Evolutionary conservation across 2,113 vertebrate genomes (phyloP).

Genomic region (Ceyx melanurus): DNA sequence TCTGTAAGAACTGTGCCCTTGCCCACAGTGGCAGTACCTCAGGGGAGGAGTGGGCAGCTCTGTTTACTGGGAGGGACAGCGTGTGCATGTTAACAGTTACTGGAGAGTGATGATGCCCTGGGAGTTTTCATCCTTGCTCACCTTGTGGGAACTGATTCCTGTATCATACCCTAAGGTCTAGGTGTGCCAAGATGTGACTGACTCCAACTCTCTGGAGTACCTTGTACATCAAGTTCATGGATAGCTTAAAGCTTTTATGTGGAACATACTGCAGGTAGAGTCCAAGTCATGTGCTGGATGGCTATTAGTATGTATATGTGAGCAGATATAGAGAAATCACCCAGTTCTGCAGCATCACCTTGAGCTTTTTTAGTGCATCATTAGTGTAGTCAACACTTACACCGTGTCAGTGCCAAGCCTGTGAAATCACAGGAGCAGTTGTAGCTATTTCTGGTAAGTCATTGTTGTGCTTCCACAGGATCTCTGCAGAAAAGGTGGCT

Average conservation of each 20-base stretch:
- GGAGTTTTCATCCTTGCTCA: not conserved
- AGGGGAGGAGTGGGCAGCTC: not conserved
- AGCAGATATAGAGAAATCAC: not conserved
- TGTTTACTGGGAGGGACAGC: not conserved
- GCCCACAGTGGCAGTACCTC: not conserved
- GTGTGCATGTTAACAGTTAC: not conserved
- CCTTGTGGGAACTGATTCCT: not conserved
- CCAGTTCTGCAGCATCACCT: not conserved
- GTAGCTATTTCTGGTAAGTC: constrained; percentile 7
- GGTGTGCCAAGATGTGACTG: not conserved
- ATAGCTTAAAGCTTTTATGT: not conserved
- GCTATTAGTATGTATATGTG: not conserved
- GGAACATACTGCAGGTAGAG: not conserved
- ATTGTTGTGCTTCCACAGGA: not conserved
- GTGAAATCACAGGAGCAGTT: not conserved
- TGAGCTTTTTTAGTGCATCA: not conserved
- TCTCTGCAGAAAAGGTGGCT: not conserved
- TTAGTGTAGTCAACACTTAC: not conserved
- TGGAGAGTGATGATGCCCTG: not conserved
- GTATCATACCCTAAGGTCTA: not conserved
- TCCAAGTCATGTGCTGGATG: not conserved
- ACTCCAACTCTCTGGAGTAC: not conserved
- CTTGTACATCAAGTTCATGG: not conserved
- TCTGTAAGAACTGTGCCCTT: not conserved
- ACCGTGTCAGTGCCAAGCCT: not conserved